phyloP scores from a whole-genome alignment of 2,888 invertebrate species.

The Elmis aenea region DNA sequence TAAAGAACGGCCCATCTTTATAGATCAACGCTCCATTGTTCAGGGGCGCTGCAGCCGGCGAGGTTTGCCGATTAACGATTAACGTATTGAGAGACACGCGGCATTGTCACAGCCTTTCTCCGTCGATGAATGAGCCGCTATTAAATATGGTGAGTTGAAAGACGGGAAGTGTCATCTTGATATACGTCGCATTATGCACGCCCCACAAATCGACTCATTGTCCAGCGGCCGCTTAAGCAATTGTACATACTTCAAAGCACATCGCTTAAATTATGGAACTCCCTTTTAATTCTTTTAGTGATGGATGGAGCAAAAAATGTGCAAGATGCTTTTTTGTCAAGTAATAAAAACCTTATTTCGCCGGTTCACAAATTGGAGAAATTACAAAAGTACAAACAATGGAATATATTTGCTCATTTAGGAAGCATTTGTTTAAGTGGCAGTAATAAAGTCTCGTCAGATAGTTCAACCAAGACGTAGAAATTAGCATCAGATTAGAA shows the following conservation, averaged over 20 bases:
- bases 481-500: conserved; percentile 32
- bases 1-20: conserved; percentile 48
- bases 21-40: conserved; percentile 44
- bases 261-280: conserved; percentile 10
- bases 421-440: conserved; percentile 42
- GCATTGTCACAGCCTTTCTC: conserved; percentile 34
- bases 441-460: conserved; percentile 40
- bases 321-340: conserved; percentile 24
- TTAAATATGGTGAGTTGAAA: conserved; percentile 42
- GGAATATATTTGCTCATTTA: conserved; percentile 36
- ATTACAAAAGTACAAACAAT: conserved; percentile 33
- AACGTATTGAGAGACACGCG: conserved; percentile 41
- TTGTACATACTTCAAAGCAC: conserved; percentile 26
- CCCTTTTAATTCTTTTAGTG: conserved; percentile 12
- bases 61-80: conserved; percentile 44
- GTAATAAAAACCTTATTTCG: conserved; percentile 22
- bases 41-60: conserved; percentile 36
- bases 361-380: conserved; percentile 34
- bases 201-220: conserved; percentile 30
- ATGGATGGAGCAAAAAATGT: conserved; percentile 15
- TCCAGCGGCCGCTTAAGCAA: conserved; percentile 29
- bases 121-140: conserved; percentile 40
- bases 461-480: conserved; percentile 32
- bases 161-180: conserved; percentile 42
- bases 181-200: conserved; percentile 43